phyloP scores from a whole-genome alignment of 2,888 invertebrate species.

The Seira musarum region DNA sequence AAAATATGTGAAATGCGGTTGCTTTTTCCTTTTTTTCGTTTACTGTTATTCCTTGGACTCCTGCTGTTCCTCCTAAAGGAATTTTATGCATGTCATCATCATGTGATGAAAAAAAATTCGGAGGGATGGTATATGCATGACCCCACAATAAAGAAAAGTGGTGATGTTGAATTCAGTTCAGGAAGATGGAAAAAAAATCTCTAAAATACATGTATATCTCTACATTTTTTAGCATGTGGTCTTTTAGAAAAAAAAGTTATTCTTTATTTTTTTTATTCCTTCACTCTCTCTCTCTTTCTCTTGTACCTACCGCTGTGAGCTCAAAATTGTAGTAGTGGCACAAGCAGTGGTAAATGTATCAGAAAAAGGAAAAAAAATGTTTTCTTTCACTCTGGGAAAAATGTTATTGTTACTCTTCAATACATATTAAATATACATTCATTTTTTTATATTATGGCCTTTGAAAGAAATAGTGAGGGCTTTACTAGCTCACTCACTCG shows the following conservation, averaged over 20 bases:
- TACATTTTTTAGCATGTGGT: conserved; percentile 49
- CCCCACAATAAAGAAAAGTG: conserved; percentile 48
- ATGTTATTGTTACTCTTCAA: conserved; percentile 56
- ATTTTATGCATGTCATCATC: conserved; percentile 56
- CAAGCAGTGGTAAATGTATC: conserved; percentile 52
- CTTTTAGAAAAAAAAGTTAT: conserved; percentile 47
- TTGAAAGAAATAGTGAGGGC: too few species aligned
- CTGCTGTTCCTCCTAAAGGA: conserved; percentile 59
- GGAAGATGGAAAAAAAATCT: conserved; percentile 41
- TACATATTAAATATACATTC: conserved; percentile 35
- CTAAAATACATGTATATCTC: conserved; percentile 31
- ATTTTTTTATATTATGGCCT: not conserved
- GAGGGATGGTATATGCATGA: conserved; percentile 18
- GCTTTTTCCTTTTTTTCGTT: conserved; percentile 41
- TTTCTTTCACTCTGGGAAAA: conserved; percentile 43
- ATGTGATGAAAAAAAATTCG: conserved; percentile 55
- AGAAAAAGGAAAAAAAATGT: conserved; percentile 48
- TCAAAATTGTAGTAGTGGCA: conserved; percentile 29
- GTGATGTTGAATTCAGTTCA: conserved; percentile 36
- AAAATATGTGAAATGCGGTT: conserved; percentile 49
- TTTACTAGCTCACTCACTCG: too few species aligned
- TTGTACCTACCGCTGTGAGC: conserved; percentile 51
- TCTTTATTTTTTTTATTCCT: conserved; percentile 34
- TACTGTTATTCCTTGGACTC: conserved; percentile 41
- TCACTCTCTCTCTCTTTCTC: conserved; percentile 30